phyloP scores from a whole-genome alignment of 2,888 invertebrate species.

The Stenichneumon culpator region DNA sequence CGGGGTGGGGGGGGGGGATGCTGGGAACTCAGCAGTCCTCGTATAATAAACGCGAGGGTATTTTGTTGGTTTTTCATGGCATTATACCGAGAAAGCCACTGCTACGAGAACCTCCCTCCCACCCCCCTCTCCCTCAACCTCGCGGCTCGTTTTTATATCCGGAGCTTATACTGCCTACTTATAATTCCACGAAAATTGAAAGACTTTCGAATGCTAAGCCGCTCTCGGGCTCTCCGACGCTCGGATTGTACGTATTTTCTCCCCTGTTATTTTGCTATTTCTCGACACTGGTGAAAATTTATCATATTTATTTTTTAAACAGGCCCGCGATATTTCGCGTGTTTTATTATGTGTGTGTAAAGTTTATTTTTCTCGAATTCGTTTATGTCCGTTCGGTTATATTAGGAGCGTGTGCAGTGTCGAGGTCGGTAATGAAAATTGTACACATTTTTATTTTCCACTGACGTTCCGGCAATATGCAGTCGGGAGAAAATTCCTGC shows the following conservation, averaged over 20 bases:
- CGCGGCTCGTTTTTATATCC: slow-evolving; percentile 53
- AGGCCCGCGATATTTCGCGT: slow-evolving; percentile 29
- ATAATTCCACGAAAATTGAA: slow-evolving; percentile 67
- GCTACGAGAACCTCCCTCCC: slow-evolving; percentile 20
- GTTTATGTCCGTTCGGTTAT: no score
- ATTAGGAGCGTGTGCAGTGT: no score
- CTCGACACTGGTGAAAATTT: slow-evolving; percentile 23
- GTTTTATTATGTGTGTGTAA: slow-evolving; percentile 38
- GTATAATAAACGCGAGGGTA: slow-evolving; percentile 63
- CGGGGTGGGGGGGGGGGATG: neutral
- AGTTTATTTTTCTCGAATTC: neutral
- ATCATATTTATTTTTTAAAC: neutral
- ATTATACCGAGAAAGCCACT: slow-evolving; percentile 38
- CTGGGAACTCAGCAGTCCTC: slow-evolving; percentile 37
- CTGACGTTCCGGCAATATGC: neutral
- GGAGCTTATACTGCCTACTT: slow-evolving; percentile 56
- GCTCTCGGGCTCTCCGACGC: slow-evolving; percentile 24
- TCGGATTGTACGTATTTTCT: slow-evolving; percentile 40
- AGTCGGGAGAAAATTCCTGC: neutral
- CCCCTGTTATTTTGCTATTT: slow-evolving; percentile 52
- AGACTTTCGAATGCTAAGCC: slow-evolving; percentile 65
- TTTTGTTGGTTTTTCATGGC: slow-evolving; percentile 56
- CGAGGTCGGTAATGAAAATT: no score
- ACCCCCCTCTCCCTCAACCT: neutral
- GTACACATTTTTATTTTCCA: neutral